Conservation (phyloP, 2,797 vertebrate species). For the Octomys mimax region DNA sequence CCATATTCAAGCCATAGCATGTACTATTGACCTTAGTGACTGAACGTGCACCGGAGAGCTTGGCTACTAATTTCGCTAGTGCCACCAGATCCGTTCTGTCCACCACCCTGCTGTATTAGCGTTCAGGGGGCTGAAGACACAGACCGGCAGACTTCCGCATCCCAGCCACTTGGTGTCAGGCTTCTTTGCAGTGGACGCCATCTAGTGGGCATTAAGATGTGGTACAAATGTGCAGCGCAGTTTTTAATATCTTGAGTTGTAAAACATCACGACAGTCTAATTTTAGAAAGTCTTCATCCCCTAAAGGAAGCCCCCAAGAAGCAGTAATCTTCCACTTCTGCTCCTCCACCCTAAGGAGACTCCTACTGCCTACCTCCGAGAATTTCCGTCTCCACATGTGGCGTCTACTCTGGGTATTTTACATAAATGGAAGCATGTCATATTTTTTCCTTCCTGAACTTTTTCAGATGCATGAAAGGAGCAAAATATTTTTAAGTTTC, state of each 20-base stretch:
- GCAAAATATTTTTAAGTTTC: neutral
- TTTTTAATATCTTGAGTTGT: neutral
- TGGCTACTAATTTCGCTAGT: neutral
- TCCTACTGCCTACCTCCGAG: neutral
- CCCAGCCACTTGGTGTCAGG: neutral
- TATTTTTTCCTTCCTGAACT: neutral
- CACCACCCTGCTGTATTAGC: neutral
- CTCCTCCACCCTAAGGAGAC: neutral
- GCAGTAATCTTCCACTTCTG: too few relatives aligned
- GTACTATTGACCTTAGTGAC: neutral
- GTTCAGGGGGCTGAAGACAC: neutral
- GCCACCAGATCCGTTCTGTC: neutral
- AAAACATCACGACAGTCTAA: neutral
- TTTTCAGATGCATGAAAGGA: neutral
- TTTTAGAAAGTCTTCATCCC: neutral
- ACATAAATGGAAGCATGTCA: neutral
- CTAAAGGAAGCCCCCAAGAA: neutral
- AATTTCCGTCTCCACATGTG: neutral
- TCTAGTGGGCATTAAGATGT: neutral
- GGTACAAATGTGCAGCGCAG: neutral
- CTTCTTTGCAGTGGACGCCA: neutral
- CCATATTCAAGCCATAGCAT: neutral
- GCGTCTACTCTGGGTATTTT: neutral
- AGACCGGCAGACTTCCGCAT: neutral
- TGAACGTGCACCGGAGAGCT: too few relatives aligned